These are phyloP conservation scores for Anabacerthia variegaticeps DNA, from an alignment of 2,797 vertebrate genomes.

Conservation along the genomic window DNA sequence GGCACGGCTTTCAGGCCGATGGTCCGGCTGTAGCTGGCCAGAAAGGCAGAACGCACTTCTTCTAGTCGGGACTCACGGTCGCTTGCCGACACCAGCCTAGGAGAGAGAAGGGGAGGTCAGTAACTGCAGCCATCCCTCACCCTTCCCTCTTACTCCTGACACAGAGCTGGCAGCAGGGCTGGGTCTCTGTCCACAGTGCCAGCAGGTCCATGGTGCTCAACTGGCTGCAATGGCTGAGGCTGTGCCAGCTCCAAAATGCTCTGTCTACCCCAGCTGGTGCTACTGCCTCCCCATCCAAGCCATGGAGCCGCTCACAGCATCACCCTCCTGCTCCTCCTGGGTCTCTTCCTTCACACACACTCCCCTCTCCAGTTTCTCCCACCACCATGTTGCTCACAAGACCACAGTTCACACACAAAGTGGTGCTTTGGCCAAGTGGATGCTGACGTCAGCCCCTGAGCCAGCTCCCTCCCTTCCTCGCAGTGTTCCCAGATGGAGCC, in stretches of 20 bases:
- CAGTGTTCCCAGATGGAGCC: not conserved
- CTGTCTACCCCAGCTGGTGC: not conserved
- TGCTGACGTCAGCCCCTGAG: fast-evolving
- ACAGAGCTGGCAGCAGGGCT: not conserved
- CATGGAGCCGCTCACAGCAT: not conserved
- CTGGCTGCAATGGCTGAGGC: fast-evolving
- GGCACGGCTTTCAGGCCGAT: constrained; percentile 88
- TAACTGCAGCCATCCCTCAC: not conserved
- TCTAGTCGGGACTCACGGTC: constrained; percentile 90
- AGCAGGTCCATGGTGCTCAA: not conserved
- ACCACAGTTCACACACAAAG: not conserved
- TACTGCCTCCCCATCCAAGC: not conserved
- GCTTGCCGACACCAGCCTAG: constrained; percentile 79
- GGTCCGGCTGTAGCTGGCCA: constrained; percentile 92
- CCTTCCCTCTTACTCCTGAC: not conserved
- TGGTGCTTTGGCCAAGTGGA: not conserved
- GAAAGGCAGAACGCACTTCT: constrained; percentile 90
- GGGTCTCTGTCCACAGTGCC: not conserved
- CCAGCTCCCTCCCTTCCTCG: not conserved
- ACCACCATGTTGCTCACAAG: not conserved
- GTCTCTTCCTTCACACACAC: not conserved
- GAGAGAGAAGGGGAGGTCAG: constrained; percentile 29
- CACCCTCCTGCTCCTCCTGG: not conserved
- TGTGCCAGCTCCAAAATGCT: not conserved
- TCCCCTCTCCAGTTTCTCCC: not conserved